Evolutionary conservation across 2,797 vertebrate species (phyloP).

Genomic region (Spheniscus humboldti): DNA sequence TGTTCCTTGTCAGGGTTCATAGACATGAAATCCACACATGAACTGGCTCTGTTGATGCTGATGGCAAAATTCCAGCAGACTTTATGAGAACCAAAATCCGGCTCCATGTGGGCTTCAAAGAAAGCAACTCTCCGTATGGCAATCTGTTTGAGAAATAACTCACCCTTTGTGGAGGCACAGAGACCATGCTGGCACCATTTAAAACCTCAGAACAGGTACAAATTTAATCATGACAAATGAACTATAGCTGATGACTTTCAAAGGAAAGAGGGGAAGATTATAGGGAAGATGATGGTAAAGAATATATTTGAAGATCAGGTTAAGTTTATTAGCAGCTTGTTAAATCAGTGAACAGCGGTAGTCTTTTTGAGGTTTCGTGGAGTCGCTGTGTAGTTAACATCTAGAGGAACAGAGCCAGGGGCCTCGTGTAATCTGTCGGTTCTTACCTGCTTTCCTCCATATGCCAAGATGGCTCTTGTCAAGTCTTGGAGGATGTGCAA

Average conservation of each 20-base stretch:
- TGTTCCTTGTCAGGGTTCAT: background rate
- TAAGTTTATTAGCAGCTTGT: background rate
- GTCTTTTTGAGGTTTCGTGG: background rate
- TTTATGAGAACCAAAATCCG: background rate
- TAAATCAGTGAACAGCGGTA: background rate
- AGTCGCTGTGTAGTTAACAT: background rate
- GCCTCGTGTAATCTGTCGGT: background rate
- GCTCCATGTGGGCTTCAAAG: background rate
- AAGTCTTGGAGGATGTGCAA: conserved; percentile 70
- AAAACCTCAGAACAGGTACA: background rate
- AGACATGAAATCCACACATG: background rate
- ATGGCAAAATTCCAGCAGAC: conserved; percentile 12
- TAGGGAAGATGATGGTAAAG: background rate
- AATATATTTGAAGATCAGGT: background rate
- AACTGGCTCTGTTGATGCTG: background rate
- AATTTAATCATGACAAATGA: background rate
- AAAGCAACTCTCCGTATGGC: background rate
- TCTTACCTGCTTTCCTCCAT: conserved; percentile 72
- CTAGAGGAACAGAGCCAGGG: background rate
- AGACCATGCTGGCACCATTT: background rate
- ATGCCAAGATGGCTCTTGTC: conserved; percentile 68
- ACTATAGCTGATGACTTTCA: background rate
- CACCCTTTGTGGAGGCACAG: background rate
- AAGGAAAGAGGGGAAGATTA: background rate
- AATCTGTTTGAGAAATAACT: background rate